phyloP scores from a whole-genome alignment of 2,888 invertebrate species.

The Scrobipalpa atriplicella region DNA sequence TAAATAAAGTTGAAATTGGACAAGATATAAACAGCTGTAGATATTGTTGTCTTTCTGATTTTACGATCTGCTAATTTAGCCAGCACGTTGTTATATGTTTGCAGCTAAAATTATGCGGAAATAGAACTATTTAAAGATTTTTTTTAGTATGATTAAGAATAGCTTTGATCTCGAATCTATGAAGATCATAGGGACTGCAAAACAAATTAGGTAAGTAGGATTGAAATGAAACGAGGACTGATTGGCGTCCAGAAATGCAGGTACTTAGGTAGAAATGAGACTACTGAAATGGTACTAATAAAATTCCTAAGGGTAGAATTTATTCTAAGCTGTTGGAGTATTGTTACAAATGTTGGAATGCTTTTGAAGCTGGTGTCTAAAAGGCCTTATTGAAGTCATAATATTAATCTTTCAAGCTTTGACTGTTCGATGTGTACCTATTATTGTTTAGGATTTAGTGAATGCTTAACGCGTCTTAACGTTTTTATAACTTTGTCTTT shows the following conservation, averaged over 20 bases:
- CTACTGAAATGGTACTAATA: conserved; percentile 1
- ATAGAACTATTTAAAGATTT: no score
- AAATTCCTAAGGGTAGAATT: neutral
- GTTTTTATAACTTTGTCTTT: neutral
- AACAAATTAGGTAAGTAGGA: neutral
- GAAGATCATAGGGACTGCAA: neutral
- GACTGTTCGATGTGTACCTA: neutral
- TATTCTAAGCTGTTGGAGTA: conserved; percentile 6
- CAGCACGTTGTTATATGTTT: no score
- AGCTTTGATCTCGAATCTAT: neutral
- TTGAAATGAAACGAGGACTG: neutral
- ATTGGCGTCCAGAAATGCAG: conserved; percentile 6
- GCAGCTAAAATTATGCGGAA: no score
- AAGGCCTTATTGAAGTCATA: conserved; percentile 14
- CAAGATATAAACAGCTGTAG: no score
- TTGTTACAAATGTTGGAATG: neutral
- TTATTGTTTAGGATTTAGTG: neutral
- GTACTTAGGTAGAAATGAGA: conserved; percentile 10
- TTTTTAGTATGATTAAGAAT: no score
- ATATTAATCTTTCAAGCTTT: neutral
- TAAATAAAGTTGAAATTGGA: no score
- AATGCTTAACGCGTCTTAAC: no score
- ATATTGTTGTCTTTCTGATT: no score
- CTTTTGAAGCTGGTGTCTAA: conserved; percentile 1
- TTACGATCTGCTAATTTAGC: no score